Evolutionary conservation across 2,888 invertebrate species (phyloP).

Genomic region (Trisateles emortualis): DNA sequence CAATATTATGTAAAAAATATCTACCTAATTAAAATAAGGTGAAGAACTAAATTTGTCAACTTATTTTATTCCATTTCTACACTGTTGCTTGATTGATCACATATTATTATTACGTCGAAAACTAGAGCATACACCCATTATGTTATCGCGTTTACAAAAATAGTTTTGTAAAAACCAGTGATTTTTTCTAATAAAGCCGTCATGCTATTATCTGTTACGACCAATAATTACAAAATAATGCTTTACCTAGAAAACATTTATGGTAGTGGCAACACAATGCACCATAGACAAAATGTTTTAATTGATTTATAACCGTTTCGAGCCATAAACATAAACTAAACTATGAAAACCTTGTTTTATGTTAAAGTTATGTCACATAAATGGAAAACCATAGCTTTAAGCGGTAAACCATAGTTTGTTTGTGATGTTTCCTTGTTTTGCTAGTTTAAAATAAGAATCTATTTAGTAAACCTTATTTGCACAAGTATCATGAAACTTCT

Average conservation of each 20-base stretch:
- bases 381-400: not conserved
- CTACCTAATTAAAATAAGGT: too few species aligned
- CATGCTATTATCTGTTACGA: slow-evolving; percentile 3
- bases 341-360: not conserved
- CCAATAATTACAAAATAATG: not conserved
- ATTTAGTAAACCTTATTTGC: not conserved
- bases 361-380: not conserved
- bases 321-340: not conserved
- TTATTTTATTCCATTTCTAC: too few species aligned
- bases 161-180: not conserved
- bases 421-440: not conserved
- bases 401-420: not conserved
- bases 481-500: too few species aligned
- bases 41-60: too few species aligned
- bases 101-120: too few species aligned
- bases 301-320: not conserved
- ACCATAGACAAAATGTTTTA: not conserved
- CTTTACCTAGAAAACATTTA: slow-evolving; percentile 1
- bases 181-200: not conserved
- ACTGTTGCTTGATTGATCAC: too few species aligned
- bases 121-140: too few species aligned
- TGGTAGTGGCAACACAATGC: not conserved
- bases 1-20: too few species aligned
- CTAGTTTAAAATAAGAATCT: not conserved
- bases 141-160: too few species aligned